Base-by-base conservation (phyloP, 2,113 vertebrate genomes). In the Hiodon alosoides region DNA sequence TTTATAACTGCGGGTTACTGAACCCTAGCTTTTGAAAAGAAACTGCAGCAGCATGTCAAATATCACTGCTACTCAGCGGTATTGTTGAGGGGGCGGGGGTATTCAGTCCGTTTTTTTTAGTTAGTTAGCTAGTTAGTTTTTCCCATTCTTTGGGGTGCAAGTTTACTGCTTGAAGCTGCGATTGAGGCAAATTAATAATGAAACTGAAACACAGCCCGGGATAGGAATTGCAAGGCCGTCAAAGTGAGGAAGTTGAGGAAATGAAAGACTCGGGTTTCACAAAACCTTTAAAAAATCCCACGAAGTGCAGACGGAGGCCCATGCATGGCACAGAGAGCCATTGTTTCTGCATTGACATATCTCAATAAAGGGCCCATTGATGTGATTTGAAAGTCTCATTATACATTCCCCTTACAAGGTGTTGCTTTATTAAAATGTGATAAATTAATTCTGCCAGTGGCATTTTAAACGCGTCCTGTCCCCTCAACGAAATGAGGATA, bases 321-420 rank as follows among this genome's bases (percentile, higher is more conserved):
- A 77, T 62, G 72, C 13, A 2, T 79, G 79, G 78, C 80, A 79
- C 78, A 81, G 77, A 69, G 75, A 81, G 73, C 79, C 84, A 81
- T 86, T 88, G 83, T 86, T 81, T 82, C 67, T 61, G 47, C 50
- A 52, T 78, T 90, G 86, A 90, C 79, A 86, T 81, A 81, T 80
- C 84, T 88, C 91, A 91, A 89, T 71, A 91, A 88, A 87, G 89
- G 31, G 80, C 76, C 57, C 47, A 78, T 83, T 92, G 90, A 95
- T 94, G 94, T 91, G 89, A 92, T 91, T 82, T 89, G 85, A 91
- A 89, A 87, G 84, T 87, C 86, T 91, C 90, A 92, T 94, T 93
- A 94, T 84, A 79, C 80, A 79, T 79, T 73, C 76, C 88, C 85
- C 82, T 92, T 91, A 76, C 78, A 79, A 90, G 85, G 81, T 90